Percentiles rank a stretch among this genome's conserved stretches.
Conservation (phyloP, 2,113 vertebrate genomes). For the Rhynchomys soricoides region DNA sequence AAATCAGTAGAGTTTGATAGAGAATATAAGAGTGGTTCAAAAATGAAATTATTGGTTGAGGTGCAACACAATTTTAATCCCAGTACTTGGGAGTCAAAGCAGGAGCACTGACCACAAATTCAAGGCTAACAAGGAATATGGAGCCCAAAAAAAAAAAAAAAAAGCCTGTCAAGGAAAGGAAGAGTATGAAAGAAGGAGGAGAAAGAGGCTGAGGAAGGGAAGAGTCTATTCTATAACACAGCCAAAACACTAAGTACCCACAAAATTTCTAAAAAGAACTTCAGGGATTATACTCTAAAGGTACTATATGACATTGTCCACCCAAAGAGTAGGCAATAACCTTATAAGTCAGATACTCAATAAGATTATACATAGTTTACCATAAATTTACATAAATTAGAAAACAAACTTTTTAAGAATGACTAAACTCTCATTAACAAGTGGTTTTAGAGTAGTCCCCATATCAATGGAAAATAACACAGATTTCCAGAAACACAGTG, state of each 20-base stretch:
- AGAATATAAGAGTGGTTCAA: not conserved
- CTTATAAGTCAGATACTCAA: conserved; percentile 3
- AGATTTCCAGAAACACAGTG: not conserved
- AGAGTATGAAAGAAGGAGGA: no score
- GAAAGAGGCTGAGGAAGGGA: not conserved
- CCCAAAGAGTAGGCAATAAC: conserved; percentile 4
- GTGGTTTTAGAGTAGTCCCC: not conserved
- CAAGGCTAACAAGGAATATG: not conserved
- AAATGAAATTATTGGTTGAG: not conserved
- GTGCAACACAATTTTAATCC: not conserved
- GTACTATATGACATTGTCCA: conserved; percentile 3
- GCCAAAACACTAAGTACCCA: conserved; percentile 20
- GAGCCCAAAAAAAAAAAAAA: no score
- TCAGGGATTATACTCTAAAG: not conserved
- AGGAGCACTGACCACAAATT: not conserved
- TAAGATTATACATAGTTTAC: conserved; percentile 21
- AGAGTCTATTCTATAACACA: not conserved
- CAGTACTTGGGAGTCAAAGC: not conserved
- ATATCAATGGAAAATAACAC: conserved; percentile 20
- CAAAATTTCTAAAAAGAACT: conserved; percentile 11
- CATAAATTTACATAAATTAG: conserved; percentile 26
- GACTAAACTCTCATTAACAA: not conserved
- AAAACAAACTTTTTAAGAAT: not conserved
- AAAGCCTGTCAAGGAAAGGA: not conserved
- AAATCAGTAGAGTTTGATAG: not conserved